Evolutionary conservation across 2,888 invertebrate genomes (phyloP).

Genomic region (Lamproptera curius): DNA sequence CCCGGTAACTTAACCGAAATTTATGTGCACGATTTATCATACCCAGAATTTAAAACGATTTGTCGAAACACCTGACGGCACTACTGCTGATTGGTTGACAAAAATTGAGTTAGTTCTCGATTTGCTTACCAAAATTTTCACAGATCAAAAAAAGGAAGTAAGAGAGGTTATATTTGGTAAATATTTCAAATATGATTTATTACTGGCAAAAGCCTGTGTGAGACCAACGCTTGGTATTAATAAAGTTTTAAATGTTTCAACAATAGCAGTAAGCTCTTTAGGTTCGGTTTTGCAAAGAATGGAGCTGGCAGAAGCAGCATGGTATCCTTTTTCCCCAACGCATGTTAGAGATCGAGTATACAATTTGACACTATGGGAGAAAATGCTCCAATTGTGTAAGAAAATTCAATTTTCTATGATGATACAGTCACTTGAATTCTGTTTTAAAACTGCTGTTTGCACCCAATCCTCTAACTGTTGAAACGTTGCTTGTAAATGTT

Average conservation of each 20-base stretch:
- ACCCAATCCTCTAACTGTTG: conserved; percentile 32
- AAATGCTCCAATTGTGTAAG: conserved; percentile 29
- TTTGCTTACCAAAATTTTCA: conserved; percentile 24
- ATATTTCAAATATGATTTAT: conserved; percentile 27
- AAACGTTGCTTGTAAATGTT: conserved; percentile 51
- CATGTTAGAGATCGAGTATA: no score
- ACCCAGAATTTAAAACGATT: not conserved
- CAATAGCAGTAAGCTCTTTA: no score
- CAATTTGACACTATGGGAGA: no score
- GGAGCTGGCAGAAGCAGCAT: no score
- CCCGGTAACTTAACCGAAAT: conserved; percentile 40
- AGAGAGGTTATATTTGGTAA: conserved; percentile 29
- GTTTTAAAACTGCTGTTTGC: conserved; percentile 31
- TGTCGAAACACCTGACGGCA: not conserved
- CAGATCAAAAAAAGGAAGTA: conserved; percentile 31
- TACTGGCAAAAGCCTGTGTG: conserved; percentile 28
- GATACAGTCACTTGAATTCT: not conserved
- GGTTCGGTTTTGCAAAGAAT: no score
- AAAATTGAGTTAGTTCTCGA: conserved; percentile 20
- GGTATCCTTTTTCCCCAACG: no score
- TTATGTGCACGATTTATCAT: not conserved
- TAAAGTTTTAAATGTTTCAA: no score
- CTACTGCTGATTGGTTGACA: conserved; percentile 20
- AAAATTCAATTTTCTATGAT: conserved; percentile 3
- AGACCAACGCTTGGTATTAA: conserved; percentile 24